Base-by-base conservation (phyloP, 2,113 vertebrate species). In the Manacus vitellinus region DNA sequence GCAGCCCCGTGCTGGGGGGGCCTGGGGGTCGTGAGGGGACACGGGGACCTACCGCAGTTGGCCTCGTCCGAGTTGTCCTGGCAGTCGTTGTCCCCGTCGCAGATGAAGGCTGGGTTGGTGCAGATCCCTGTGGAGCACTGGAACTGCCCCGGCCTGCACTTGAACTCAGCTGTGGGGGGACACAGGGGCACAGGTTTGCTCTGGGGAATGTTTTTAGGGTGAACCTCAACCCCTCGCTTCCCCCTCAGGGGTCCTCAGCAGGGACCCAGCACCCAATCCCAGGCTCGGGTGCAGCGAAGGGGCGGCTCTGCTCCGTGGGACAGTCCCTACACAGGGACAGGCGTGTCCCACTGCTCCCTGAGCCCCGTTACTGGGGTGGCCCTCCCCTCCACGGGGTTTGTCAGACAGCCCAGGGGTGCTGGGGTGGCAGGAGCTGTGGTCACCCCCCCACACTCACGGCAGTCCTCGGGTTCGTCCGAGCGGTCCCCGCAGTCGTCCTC, bases 71-170 rank as follows among this genome's bases (percentile, higher is more conserved):
- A 99, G 95, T 98, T 99, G 98, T 99, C 99, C 97, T 99, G 99
- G 95, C 99, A 99, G 98, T 99, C 99, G 0, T 99, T 99, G 98
- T 99, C 99, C 8, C 99, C 99, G 0, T 99, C 99, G 12, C 99
- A 99, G 98, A 99, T 99, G 98, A 99, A 99, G 87, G 99, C 99
- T 1, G 99, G 99, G 98, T 99, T 99, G 44, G 99, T 99, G 97
- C 99, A 99, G 97, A 99, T 99, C 52, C 99, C 99, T 0, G 99
- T 99, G 1, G 99, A 99, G 75, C 99, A 99, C 97, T 99, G 99
- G 97, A 99, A 99, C 95, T 99, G 99, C 10, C 99, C 99, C 0
- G 99, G 99, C 7, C 99, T 98, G 97, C 99, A 99, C 89, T 99
- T 99, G 98, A 99, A 99, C 73, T 99, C 99, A 1, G 99, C 99